A percentile compares a stretch with the other conserved stretches of the same genome.
phyloP scores from a whole-genome alignment of 1,140 invertebrate genomes.

The Procambarus clarkii region DNA sequence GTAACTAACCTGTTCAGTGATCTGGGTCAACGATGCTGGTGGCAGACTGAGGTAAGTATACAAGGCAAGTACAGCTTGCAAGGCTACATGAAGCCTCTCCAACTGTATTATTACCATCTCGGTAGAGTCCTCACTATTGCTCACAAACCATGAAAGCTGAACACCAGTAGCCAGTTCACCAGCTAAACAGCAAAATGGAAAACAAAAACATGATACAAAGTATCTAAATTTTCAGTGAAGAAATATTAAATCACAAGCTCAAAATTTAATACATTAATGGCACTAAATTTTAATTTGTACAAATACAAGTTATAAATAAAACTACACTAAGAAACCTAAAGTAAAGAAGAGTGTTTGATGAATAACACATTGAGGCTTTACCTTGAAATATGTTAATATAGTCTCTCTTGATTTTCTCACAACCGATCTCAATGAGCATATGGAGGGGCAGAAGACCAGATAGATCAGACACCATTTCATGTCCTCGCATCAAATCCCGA shows the following conservation, averaged over 20 bases:
- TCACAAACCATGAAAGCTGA: slow-evolving; percentile 49
- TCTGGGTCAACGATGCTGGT: slow-evolving; percentile 14
- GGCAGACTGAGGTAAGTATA: slow-evolving; percentile 37
- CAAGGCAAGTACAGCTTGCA: slow-evolving; percentile 36
- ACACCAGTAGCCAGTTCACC: slow-evolving; percentile 46
- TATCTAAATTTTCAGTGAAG: no score
- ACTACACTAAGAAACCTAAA: no score
- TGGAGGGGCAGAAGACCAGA: slow-evolving; percentile 51
- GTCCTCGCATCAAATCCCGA: slow-evolving; percentile 48
- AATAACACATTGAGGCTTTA: background rate
- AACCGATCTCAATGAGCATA: slow-evolving; percentile 71
- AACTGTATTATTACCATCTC: slow-evolving; percentile 31
- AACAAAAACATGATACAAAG: background rate
- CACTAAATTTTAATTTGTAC: background rate
- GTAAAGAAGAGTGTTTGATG: no score
- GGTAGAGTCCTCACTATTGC: background rate
- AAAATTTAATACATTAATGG: no score
- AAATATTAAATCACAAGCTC: no score
- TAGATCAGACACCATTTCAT: slow-evolving; percentile 35
- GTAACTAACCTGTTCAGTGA: slow-evolving; percentile 40
- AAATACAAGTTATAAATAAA: no score
- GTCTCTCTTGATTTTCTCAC: slow-evolving; percentile 70
- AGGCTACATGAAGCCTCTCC: slow-evolving; percentile 48
- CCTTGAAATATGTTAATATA: slow-evolving; percentile 69
- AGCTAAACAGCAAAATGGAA: slow-evolving; percentile 1